These are phyloP conservation scores for Ceryle rudis DNA, from an alignment of 2,797 vertebrate species.

Conservation along the genomic window DNA sequence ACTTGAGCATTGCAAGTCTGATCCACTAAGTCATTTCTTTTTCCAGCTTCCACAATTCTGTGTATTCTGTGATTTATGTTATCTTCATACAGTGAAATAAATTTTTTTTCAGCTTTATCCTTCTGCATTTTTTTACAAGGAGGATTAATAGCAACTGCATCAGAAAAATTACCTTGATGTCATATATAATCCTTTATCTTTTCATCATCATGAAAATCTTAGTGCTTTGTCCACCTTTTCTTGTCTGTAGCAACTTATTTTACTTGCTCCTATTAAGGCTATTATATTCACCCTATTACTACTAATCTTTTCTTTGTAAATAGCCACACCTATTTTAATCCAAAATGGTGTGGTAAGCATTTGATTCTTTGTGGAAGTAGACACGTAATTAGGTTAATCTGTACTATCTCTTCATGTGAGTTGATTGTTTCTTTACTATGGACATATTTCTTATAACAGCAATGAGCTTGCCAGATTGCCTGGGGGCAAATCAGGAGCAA, in stretches of 20 bases:
- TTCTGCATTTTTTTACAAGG: slow-evolving; percentile 23
- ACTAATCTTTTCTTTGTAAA: slow-evolving; percentile 93
- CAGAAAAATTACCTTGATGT: slow-evolving; percentile 66
- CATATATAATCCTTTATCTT: slow-evolving; percentile 75
- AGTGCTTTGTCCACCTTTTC: slow-evolving; percentile 86
- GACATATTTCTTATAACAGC: slow-evolving; percentile 89
- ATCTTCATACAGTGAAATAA: background rate
- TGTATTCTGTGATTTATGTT: background rate
- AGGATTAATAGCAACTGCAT: slow-evolving; percentile 68
- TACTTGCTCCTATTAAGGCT: slow-evolving; percentile 89
- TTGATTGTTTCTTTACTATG: slow-evolving; percentile 89
- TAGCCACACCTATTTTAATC: slow-evolving; percentile 95
- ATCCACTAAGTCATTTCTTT: background rate
- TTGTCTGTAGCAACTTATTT: slow-evolving; percentile 90
- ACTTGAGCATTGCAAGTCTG: background rate
- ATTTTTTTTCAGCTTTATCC: background rate
- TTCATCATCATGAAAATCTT: slow-evolving; percentile 78
- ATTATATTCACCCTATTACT: slow-evolving; percentile 92
- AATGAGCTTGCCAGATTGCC: slow-evolving; percentile 85
- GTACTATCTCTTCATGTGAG: slow-evolving; percentile 89
- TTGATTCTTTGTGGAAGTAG: slow-evolving; percentile 91
- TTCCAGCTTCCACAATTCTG: background rate
- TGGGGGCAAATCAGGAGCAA: slow-evolving; percentile 81
- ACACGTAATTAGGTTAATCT: slow-evolving; percentile 93
- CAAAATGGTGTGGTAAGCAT: slow-evolving; percentile 84